Conservation (phyloP, 2,113 vertebrate species). For the Arenaria interpres region DNA sequence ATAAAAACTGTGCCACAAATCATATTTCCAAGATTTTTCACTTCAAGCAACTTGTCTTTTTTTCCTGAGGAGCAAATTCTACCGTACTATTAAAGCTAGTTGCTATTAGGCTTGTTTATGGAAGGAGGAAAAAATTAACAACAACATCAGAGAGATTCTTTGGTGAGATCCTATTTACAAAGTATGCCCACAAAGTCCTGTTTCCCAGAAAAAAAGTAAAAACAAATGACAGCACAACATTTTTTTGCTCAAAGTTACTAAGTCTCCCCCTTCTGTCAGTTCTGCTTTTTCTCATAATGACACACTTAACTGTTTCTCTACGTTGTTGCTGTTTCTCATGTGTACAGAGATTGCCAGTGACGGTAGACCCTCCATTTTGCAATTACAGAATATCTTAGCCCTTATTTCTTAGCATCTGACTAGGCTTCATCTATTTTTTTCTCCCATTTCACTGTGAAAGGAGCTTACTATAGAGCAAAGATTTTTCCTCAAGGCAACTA, state of each 20-base stretch:
- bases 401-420: neutral
- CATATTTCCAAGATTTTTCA: neutral
- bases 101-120: neutral
- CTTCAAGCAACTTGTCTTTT: neutral
- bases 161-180: neutral
- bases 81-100: neutral
- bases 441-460: neutral
- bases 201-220: neutral
- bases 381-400: neutral
- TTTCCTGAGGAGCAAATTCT: neutral
- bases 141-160: neutral
- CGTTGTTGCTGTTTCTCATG: neutral
- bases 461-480: neutral
- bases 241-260: neutral
- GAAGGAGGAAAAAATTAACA: neutral
- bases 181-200: neutral
- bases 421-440: neutral
- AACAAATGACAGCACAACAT: neutral
- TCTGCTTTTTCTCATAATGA: neutral
- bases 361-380: neutral
- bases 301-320: neutral
- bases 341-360: neutral
- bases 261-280: neutral
- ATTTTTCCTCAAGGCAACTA: neutral
- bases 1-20: slow-evolving; percentile 3